Evolutionary conservation across 2,888 invertebrate genomes (phyloP), one percentile per base, ranked within the genome.

Genomic region (Sinohyriopsis cumingii): DNA sequence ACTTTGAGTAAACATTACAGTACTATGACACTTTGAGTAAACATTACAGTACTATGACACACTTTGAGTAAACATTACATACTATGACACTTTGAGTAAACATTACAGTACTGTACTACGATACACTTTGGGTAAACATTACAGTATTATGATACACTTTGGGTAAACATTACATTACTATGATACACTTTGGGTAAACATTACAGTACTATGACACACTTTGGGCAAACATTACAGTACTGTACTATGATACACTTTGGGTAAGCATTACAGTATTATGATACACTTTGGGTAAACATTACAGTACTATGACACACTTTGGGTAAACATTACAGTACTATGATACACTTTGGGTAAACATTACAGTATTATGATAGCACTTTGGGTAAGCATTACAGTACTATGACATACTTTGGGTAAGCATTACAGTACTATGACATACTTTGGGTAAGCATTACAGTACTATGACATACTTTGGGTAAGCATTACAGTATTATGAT

Each of bases 381-480:
- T 99, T 99, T 90, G 86, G 86, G 91, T 92, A 82, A 83, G 88
- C 82, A 59, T 56, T 28, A 33, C 33, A 33, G 9, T 98, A 94
- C 91, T 99, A 95, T 89, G 98, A 99, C 90, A 94, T 94, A 96
- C 85, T 99, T 99, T 90, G 86, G 86, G 91, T 92, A 82, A 83
- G 88, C 82, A 59, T 56, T 28, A 33, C 33, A 9, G 33, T 98
- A 94, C 91, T 99, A 95, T 89, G 98, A 99, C 90, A 94, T 94
- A 96, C 85, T 99, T 99, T 90, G 86, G 86, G 91, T 92, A 82
- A 83, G 88, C 82, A 59, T 56, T 28, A 33, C 33, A 33, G 7
- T 98, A 94, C 91, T 99, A 95, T 89, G 98, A 99, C 90, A 94
- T 94, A 96, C 85, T 99, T 99, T 90, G 86, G 86, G 91, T 92